A percentile compares a stretch with the other conserved stretches of the same genome.
phyloP scores from a whole-genome alignment of 2,888 invertebrate genomes.

The Drosophila peninsularis region DNA sequence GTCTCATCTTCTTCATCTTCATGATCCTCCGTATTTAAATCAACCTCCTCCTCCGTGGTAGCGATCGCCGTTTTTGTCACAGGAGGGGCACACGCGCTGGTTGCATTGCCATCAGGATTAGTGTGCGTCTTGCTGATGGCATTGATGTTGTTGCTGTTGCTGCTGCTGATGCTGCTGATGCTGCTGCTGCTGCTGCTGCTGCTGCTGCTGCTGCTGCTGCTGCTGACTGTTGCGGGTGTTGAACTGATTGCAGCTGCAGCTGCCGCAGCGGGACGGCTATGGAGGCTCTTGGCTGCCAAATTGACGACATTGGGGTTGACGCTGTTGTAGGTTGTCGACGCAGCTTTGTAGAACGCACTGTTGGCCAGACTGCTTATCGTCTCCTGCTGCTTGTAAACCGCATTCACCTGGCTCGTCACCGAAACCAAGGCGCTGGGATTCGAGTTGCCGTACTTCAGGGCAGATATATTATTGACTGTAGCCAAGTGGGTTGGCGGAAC shows the following conservation, averaged over 20 bases:
- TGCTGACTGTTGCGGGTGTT: neutral
- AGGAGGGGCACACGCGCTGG: neutral
- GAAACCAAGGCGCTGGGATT: conserved; percentile 56
- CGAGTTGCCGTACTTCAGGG: conserved; percentile 26
- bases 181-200: neutral
- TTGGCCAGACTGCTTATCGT: conserved; percentile 35
- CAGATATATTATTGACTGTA: conserved; percentile 16
- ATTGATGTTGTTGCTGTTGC: too few species aligned
- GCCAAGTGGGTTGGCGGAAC: neutral
- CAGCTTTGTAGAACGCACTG: conserved; percentile 52
- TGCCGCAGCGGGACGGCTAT: neutral
- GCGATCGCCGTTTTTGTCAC: neutral
- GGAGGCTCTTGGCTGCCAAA: neutral
- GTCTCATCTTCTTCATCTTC: conserved; percentile 38
- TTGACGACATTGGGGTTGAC: conserved; percentile 38
- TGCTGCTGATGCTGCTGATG: too few species aligned
- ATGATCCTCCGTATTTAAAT: conserved; percentile 13
- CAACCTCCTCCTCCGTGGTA: conserved; percentile 19
- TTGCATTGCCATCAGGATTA: neutral
- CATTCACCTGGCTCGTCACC: conserved; percentile 55
- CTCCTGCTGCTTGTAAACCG: conserved; percentile 40
- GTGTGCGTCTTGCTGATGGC: neutral
- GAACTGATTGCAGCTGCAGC: rapidly evolving
- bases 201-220: neutral
- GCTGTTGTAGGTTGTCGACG: conserved; percentile 32